These are phyloP conservation scores for Epistrophe eligans DNA, from an alignment of 2,888 invertebrate genomes.

Conservation along the genomic window DNA sequence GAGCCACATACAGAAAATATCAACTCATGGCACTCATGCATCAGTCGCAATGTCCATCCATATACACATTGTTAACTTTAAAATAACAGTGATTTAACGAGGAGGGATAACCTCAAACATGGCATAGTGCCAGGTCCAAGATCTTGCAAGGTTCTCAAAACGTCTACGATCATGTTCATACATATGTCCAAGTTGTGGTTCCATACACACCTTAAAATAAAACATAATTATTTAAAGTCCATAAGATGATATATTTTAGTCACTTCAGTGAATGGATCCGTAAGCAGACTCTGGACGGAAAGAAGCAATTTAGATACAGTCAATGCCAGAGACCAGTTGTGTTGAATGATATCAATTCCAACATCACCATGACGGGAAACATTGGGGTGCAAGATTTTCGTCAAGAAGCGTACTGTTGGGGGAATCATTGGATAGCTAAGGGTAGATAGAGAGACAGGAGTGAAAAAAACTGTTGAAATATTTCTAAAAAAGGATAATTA, in stretches of 20 bases:
- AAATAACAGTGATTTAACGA: slow-evolving; percentile 67
- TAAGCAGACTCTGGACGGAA: slow-evolving; percentile 93
- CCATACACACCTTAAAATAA: slow-evolving; percentile 91
- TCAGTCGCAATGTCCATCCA: slow-evolving; percentile 62
- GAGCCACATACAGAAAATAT: slow-evolving; percentile 53
- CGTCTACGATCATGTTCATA: slow-evolving; percentile 89
- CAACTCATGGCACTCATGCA: slow-evolving; percentile 69
- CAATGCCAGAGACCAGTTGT: slow-evolving; percentile 97
- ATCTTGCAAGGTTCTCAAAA: slow-evolving; percentile 92
- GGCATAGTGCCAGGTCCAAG: slow-evolving; percentile 96
- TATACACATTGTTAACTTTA: not conserved
- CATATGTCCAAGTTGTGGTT: slow-evolving; percentile 91
- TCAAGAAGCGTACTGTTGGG: slow-evolving; percentile 95
- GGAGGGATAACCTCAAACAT: slow-evolving; percentile 89
- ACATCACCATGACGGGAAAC: slow-evolving; percentile 97
- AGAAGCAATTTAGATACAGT: slow-evolving; percentile 95
- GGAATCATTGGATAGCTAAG: slow-evolving; percentile 94
- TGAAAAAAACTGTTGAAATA: not conserved
- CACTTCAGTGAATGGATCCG: slow-evolving; percentile 94
- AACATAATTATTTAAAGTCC: not conserved
- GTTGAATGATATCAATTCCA: slow-evolving; percentile 96
- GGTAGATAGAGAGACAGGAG: not conserved
- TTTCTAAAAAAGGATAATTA: not conserved
- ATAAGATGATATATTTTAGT: not conserved
- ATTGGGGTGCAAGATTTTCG: slow-evolving; percentile 97